These are phyloP conservation scores for Dicyrtoma fusca DNA, from an alignment of 2,888 invertebrate genomes.

Conservation along the genomic window DNA sequence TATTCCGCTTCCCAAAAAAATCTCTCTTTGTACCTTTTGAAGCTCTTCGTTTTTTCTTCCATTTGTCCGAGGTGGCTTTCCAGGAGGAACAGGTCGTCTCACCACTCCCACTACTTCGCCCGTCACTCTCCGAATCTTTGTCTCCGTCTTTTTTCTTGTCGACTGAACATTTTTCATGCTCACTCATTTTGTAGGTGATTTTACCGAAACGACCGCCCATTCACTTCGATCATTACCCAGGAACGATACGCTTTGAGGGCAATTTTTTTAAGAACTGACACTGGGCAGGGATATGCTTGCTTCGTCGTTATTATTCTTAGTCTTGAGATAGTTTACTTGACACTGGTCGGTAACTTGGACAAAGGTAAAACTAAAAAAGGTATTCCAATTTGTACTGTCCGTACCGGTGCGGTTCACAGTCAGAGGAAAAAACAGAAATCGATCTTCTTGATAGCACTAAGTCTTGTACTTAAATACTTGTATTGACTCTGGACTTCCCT, in stretches of 20 bases:
- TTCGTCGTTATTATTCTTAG: too few species aligned
- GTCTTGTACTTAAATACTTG: too few species aligned
- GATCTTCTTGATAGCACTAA: too few species aligned
- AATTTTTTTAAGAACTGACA: neutral
- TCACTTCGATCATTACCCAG: conserved; percentile 42
- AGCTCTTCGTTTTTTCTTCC: conserved; percentile 49
- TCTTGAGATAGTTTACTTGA: too few species aligned
- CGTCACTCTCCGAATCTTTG: conserved; percentile 45
- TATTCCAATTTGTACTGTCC: too few species aligned
- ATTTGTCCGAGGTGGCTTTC: conserved; percentile 50
- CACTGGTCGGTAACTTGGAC: too few species aligned
- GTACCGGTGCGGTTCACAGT: too few species aligned
- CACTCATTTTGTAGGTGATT: conserved; percentile 54
- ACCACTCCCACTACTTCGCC: conserved; percentile 51
- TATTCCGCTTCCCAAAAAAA: conserved; percentile 53
- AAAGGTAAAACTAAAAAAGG: too few species aligned
- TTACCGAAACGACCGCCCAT: conserved; percentile 53
- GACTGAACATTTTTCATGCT: conserved; percentile 28
- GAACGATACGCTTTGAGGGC: neutral
- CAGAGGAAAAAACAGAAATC: too few species aligned
- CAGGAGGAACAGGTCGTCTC: conserved; percentile 50
- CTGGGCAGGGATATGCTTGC: too few species aligned
- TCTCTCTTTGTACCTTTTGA: conserved; percentile 52
- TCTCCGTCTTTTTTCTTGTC: conserved; percentile 24
- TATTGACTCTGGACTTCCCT: too few species aligned